These are phyloP conservation scores for Flexamia atlantica DNA, from an alignment of 2,888 invertebrate genomes.

Conservation along the genomic window DNA sequence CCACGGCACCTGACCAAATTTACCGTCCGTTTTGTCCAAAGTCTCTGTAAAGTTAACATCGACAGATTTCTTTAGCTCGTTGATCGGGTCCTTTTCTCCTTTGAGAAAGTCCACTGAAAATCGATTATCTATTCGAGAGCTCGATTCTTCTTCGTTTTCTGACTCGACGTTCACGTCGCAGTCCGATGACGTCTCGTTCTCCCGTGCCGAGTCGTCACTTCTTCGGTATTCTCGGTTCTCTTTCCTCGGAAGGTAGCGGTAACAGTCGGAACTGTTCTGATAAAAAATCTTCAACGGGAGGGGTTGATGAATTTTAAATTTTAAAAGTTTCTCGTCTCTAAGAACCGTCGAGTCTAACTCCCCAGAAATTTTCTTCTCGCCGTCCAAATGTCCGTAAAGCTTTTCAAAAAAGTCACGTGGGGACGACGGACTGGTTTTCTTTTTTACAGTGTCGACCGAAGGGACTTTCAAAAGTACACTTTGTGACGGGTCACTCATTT, in stretches of 20 bases:
- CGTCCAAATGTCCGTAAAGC: slow-evolving; percentile 66
- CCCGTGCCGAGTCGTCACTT: not conserved
- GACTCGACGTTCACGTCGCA: slow-evolving; percentile 4
- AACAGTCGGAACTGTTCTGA: not conserved
- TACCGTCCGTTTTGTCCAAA: not conserved
- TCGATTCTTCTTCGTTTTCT: not conserved
- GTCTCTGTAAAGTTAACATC: slow-evolving; percentile 6
- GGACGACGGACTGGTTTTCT: slow-evolving; percentile 64
- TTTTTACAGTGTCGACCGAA: slow-evolving; percentile 30
- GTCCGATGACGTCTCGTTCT: not conserved
- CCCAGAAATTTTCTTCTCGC: not conserved
- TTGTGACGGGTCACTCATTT: slow-evolving; percentile 21
- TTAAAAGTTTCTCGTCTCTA: not conserved
- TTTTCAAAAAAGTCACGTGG: slow-evolving; percentile 68
- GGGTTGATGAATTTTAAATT: not conserved
- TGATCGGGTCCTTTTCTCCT: slow-evolving; percentile 31
- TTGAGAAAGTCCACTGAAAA: slow-evolving; percentile 26
- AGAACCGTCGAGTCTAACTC: not conserved
- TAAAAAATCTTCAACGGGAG: not conserved
- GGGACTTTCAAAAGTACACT: slow-evolving; percentile 36
- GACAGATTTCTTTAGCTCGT: slow-evolving; percentile 32
- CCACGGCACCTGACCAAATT: slow-evolving; percentile 8
- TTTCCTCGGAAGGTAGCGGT: slow-evolving; percentile 6
- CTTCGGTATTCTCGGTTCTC: not conserved
- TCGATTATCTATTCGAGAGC: not conserved